These are phyloP conservation scores for Cathartes aura DNA, from an alignment of 2,113 vertebrate genomes.

Conservation along the genomic window DNA sequence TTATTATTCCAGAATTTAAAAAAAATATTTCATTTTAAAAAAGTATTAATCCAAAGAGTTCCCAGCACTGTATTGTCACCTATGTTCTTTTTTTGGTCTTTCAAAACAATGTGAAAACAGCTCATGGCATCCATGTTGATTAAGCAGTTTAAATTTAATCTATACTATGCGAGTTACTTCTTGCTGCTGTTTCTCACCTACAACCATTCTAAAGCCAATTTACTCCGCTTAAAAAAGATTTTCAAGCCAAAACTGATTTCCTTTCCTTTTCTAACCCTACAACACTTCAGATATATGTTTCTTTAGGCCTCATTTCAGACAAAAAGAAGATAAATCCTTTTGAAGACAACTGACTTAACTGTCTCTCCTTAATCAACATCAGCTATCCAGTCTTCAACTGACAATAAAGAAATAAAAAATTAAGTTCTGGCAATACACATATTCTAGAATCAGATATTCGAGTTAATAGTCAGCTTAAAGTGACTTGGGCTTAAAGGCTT, in stretches of 20 bases:
- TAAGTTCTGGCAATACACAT: neutral
- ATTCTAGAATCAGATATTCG: neutral
- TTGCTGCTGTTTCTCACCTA: neutral
- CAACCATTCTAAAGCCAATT: neutral
- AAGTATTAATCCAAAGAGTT: neutral
- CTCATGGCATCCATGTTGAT: neutral
- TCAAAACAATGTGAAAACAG: neutral
- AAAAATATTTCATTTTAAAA: neutral
- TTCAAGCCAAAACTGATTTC: neutral
- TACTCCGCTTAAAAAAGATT: neutral
- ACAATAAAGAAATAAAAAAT: neutral
- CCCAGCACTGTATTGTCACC: neutral
- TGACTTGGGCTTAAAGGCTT: slow-evolving; percentile 41
- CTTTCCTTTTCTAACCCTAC: neutral
- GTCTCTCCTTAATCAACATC: neutral
- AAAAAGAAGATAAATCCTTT: neutral
- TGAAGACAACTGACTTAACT: neutral
- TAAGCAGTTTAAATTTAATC: neutral
- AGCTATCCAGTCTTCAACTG: neutral
- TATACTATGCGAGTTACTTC: neutral
- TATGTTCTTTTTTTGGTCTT: neutral
- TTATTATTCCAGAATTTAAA: neutral
- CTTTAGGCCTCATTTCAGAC: neutral
- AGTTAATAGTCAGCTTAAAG: slow-evolving; percentile 15
- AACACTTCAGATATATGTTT: neutral